A percentile compares a stretch with the other conserved stretches of the same genome.
These are phyloP conservation scores for Alfaro cultratus DNA, from an alignment of 2,797 vertebrate genomes.

Conservation along the genomic window DNA sequence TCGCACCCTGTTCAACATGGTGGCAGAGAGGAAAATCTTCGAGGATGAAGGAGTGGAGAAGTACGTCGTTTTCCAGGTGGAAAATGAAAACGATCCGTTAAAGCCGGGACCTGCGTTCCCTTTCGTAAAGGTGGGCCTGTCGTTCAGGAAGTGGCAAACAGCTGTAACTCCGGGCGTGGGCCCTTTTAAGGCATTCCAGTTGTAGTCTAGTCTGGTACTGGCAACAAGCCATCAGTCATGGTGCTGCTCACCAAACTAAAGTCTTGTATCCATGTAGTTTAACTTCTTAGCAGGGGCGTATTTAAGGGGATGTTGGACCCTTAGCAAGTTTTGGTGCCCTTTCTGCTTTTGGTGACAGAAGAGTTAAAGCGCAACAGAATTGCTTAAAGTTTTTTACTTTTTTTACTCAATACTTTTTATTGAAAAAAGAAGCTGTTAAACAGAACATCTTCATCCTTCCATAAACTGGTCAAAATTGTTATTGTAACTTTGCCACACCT, in stretches of 20 bases:
- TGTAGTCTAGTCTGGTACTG: too few species aligned
- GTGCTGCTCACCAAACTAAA: neutral
- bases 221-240: neutral
- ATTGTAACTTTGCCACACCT: neutral
- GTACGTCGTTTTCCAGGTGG: slow-evolving; percentile 87
- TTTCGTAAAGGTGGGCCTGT: slow-evolving; percentile 89
- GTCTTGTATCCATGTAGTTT: neutral
- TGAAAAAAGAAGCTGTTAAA: neutral
- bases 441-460: neutral
- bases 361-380: neutral
- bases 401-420: neutral
- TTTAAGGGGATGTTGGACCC: neutral
- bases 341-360: neutral
- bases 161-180: neutral
- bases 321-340: neutral
- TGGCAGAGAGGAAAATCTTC: slow-evolving; percentile 86
- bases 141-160: slow-evolving; percentile 10
- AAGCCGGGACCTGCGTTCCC: slow-evolving; percentile 88
- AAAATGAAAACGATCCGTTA: slow-evolving; percentile 86
- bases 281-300: neutral
- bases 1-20: slow-evolving; percentile 90
- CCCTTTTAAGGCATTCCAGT: neutral
- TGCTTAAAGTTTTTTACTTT: neutral
- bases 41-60: slow-evolving; percentile 89
- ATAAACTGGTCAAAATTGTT: neutral